Evolutionary conservation across 2,113 vertebrate species (phyloP).

Genomic region (Cisticola juncidis): DNA sequence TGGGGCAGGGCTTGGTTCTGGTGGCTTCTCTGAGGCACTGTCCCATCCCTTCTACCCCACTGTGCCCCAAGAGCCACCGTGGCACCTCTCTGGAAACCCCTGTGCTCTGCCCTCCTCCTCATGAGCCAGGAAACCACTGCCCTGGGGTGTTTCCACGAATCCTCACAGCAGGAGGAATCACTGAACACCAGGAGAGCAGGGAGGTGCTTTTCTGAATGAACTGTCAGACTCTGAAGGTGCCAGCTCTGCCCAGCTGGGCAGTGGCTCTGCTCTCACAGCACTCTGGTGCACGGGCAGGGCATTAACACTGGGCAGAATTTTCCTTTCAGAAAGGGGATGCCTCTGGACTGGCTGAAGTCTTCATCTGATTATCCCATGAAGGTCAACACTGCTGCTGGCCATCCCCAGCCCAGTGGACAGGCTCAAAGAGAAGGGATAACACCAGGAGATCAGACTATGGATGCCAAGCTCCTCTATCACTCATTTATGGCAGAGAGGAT

Average conservation of each 20-base stretch:
- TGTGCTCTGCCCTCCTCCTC: neutral
- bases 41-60: neutral
- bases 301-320: neutral
- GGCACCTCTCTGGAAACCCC: neutral
- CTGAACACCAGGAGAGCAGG: neutral
- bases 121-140: neutral
- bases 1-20: neutral
- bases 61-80: rapidly evolving
- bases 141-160: neutral
- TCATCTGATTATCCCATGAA: neutral
- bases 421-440: neutral
- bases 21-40: neutral
- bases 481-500: neutral
- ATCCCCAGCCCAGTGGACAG: neutral
- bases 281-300: rapidly evolving
- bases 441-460: neutral
- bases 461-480: neutral
- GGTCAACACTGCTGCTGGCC: neutral
- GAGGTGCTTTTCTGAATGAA: neutral
- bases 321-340: neutral
- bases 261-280: neutral
- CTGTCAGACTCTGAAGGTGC: neutral
- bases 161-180: neutral
- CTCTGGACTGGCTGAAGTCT: neutral
- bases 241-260: neutral